These are phyloP conservation scores for Rhagoletis pomonella DNA, from an alignment of 1,140 invertebrate species.

Conservation along the genomic window DNA sequence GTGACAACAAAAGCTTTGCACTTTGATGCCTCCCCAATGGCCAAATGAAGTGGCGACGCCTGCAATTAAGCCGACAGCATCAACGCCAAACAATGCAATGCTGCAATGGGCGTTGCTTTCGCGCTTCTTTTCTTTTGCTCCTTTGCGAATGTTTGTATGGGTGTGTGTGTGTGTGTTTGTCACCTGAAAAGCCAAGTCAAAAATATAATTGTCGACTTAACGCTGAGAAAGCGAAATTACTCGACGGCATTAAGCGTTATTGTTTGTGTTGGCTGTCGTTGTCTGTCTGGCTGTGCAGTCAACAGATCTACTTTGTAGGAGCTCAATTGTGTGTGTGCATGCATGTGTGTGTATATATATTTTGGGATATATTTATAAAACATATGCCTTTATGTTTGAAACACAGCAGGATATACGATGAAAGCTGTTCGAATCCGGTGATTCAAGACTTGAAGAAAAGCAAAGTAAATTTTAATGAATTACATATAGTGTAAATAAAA, in stretches of 20 bases:
- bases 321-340: no score
- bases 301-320: no score
- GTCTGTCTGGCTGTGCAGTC: neutral
- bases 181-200: constrained; percentile 28
- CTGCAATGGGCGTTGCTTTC: neutral
- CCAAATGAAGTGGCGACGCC: constrained; percentile 43
- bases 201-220: constrained; percentile 48
- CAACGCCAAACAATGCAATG: constrained; percentile 17
- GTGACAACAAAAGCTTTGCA: constrained; percentile 36
- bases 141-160: neutral
- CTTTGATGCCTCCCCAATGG: neutral
- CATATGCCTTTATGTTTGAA: neutral
- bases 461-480: no score
- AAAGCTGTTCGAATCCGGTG: no score
- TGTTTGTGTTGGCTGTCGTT: neutral
- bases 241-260: constrained; percentile 6
- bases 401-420: no score
- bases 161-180: neutral
- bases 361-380: no score
- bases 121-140: neutral
- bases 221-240: constrained; percentile 35
- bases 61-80: constrained; percentile 40
- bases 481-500: no score
- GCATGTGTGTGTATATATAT: no score
- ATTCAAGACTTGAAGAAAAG: no score